Base-by-base conservation (phyloP, 2,888 invertebrate species). In the Heliconius cydno region DNA sequence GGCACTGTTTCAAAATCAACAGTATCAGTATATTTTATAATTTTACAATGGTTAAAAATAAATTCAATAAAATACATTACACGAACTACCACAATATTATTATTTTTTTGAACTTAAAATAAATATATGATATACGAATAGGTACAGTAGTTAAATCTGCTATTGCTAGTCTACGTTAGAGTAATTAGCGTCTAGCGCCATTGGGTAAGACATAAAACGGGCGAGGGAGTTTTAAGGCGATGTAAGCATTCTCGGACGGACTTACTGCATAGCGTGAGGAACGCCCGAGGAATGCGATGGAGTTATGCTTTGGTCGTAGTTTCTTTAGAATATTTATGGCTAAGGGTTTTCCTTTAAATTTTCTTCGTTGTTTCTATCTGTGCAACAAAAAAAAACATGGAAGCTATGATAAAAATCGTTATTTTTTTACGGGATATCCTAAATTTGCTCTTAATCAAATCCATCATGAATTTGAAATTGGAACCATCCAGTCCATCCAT, bases 121-220 rank as follows among this genome's bases (percentile, higher is more conserved):
- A 7, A 15, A 65, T 60, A 34, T 38, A 25, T 28, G 9, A 38
- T 60, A 60, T 25, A 60, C 4, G 34, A 30, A 73, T 57, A 46
- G 84, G 83, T 83, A 77, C 79, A 80, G 72, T 73, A 74, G 81
- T 78, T 76, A 79, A 81, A 83, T 83, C 83, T 88, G 87, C 86
- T 76, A 81, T 79, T 60, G 75, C 87, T 86, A 89, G 91, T 92
- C 89, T 90, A 90, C 89, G 90, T 92, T 71, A 91, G 92, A 92
- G 92, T 92, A 92, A 93, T 94, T 93, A 94, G 90, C 91, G 90
- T 89, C 86, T 90, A 90, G 90, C 89, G 70, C 76, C 78, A 79
- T 66, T 77, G 82, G 80, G 83, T 79, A 83, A 84, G 84, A 84
- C 82, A 79, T 80, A 68, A 70, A 80, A 73, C 77, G 25, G 78